A percentile compares a stretch with the other conserved stretches of the same genome.
phyloP scores from a whole-genome alignment of 2,113 vertebrate species.

The Scomber colias region DNA sequence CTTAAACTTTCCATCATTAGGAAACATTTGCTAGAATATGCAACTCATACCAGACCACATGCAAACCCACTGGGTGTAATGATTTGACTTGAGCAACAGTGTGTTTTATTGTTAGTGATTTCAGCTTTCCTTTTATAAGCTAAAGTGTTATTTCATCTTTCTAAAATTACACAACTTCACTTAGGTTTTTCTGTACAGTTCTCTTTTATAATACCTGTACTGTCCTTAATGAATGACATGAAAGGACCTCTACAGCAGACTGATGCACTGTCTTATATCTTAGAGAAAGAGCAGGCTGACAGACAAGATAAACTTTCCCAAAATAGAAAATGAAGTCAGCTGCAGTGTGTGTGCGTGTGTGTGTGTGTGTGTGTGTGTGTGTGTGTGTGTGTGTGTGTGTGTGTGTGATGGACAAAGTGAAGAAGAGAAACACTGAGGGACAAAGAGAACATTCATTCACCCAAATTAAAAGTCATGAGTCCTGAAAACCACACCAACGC shows the following conservation, averaged over 20 bases:
- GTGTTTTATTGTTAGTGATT: no score
- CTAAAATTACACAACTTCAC: not conserved
- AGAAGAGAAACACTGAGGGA: slow-evolving; percentile 3
- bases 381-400: not conserved
- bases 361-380: slow-evolving; percentile 6
- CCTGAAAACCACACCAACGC: not conserved
- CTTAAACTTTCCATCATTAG: no score
- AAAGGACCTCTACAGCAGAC: not conserved
- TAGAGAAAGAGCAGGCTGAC: slow-evolving; percentile 25
- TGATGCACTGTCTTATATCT: slow-evolving; percentile 31
- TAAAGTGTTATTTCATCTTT: not conserved
- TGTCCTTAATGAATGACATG: not conserved
- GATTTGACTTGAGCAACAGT: no score
- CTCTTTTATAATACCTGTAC: no score
- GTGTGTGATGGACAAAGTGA: not conserved
- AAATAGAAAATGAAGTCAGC: slow-evolving; percentile 58
- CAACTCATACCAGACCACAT: no score
- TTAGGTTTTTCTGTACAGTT: not conserved
- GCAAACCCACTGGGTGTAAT: no score
- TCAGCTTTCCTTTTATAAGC: no score
- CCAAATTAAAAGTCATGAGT: slow-evolving; percentile 13
- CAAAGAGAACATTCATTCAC: not conserved
- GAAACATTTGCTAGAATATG: no score
- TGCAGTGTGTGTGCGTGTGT: slow-evolving; percentile 3
- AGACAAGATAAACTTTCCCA: slow-evolving; percentile 33